A percentile compares a stretch with the other conserved stretches of the same genome.
These are phyloP conservation scores for Gracilinanus agilis DNA, from an alignment of 2,113 vertebrate genomes.

Conservation along the genomic window DNA sequence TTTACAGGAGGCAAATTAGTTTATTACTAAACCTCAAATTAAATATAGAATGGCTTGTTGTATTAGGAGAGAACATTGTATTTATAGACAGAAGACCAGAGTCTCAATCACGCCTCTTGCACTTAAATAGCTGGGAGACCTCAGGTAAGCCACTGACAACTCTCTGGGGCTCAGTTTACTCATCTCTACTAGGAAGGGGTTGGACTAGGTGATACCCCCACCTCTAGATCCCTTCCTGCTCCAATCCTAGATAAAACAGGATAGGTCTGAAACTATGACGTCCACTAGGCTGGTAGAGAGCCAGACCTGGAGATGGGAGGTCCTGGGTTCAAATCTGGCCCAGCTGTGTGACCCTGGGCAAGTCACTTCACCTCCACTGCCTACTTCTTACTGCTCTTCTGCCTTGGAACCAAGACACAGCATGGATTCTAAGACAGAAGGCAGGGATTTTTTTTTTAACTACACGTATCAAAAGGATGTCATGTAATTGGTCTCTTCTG, in stretches of 20 bases:
- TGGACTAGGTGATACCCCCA: not conserved
- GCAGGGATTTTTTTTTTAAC: too few species aligned
- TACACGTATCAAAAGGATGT: not conserved
- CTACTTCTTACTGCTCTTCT: too few species aligned
- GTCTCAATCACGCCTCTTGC: not conserved
- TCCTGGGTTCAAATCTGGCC: too few species aligned
- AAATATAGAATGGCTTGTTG: not conserved
- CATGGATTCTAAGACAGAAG: too few species aligned
- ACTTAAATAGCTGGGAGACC: not conserved
- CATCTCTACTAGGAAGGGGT: not conserved
- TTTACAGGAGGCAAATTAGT: not conserved
- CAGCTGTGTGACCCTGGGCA: too few species aligned
- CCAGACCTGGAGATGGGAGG: too few species aligned
- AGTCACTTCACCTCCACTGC: too few species aligned
- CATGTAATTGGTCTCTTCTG: not conserved
- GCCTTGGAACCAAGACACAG: too few species aligned
- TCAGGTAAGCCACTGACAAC: not conserved
- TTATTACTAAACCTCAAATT: not conserved
- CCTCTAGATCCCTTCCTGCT: not conserved
- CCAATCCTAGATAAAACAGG: not conserved
- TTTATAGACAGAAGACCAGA: not conserved
- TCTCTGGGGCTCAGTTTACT: not conserved
- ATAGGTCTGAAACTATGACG: not conserved
- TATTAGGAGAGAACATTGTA: not conserved
- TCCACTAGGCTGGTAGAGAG: too few species aligned